phyloP scores from a whole-genome alignment of 2,797 vertebrate species.

The Borostomias antarcticus region DNA sequence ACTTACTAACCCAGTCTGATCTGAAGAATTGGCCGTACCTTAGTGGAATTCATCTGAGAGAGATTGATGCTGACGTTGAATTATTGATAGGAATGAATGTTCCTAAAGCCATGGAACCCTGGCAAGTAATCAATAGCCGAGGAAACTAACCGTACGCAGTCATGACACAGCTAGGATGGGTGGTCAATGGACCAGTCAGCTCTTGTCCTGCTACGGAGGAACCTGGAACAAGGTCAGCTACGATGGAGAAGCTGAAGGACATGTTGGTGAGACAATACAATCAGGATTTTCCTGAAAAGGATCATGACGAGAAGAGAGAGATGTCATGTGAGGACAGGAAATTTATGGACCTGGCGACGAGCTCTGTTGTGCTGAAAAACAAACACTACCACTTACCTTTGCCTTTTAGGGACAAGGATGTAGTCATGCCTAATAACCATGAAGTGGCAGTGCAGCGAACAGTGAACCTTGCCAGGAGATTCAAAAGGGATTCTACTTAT shows the following conservation, averaged over 20 bases:
- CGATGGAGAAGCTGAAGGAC: no score
- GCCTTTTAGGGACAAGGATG: neutral
- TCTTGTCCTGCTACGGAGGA: no score
- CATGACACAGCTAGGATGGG: conserved; percentile 14
- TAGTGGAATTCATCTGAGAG: neutral
- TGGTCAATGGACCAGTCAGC: no score
- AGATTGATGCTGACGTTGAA: conserved; percentile 11
- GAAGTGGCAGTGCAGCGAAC: neutral
- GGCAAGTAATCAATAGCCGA: no score
- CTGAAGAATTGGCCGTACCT: conserved; percentile 4
- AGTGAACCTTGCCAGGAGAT: neutral
- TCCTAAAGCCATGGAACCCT: no score
- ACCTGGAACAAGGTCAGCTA: no score
- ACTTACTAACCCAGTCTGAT: neutral
- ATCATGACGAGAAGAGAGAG: neutral
- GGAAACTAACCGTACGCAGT: neutral
- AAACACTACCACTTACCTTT: neutral
- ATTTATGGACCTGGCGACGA: neutral
- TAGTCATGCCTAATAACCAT: neutral
- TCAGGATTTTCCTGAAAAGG: neutral
- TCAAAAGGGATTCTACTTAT: neutral
- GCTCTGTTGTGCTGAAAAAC: neutral
- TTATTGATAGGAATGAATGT: conserved; percentile 23
- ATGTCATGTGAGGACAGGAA: neutral
- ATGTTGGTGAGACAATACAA: neutral